These are phyloP conservation scores for Patella ulyssiponensis DNA, from an alignment of 2,888 invertebrate species.

Conservation along the genomic window DNA sequence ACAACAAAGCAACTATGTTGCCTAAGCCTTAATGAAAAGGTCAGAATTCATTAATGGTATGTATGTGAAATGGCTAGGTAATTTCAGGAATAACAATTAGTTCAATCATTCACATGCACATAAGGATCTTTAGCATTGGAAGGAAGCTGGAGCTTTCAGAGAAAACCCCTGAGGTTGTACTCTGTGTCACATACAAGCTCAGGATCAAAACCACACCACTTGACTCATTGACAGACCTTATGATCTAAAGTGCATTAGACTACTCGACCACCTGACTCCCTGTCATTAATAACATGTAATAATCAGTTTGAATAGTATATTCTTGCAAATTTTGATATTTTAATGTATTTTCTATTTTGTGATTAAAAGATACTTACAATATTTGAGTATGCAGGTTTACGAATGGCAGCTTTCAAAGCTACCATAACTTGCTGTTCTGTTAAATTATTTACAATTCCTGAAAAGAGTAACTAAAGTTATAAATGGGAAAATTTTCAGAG, in stretches of 20 bases:
- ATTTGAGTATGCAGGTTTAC: conserved; percentile 78
- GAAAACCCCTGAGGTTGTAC: no score
- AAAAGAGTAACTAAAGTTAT: conserved; percentile 39
- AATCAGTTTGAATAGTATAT: not conserved
- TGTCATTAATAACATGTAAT: not conserved
- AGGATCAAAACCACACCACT: no score
- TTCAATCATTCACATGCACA: no score
- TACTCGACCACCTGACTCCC: no score
- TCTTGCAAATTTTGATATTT: not conserved
- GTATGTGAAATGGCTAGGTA: no score
- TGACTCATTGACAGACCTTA: no score
- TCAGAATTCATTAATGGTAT: not conserved
- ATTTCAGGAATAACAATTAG: no score
- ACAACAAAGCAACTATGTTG: not conserved
- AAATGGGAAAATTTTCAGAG: not conserved
- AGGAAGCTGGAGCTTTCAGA: no score
- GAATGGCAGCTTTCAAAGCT: conserved; percentile 78
- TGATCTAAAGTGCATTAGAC: no score
- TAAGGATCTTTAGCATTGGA: no score
- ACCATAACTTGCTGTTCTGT: conserved; percentile 75
- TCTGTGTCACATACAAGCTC: no score
- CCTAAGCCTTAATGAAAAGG: not conserved
- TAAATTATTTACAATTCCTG: conserved; percentile 74
- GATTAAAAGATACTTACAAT: conserved; percentile 73
- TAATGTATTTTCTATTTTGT: not conserved